Conservation (phyloP, 2,888 invertebrate species). For the Urechis unicinctus region DNA sequence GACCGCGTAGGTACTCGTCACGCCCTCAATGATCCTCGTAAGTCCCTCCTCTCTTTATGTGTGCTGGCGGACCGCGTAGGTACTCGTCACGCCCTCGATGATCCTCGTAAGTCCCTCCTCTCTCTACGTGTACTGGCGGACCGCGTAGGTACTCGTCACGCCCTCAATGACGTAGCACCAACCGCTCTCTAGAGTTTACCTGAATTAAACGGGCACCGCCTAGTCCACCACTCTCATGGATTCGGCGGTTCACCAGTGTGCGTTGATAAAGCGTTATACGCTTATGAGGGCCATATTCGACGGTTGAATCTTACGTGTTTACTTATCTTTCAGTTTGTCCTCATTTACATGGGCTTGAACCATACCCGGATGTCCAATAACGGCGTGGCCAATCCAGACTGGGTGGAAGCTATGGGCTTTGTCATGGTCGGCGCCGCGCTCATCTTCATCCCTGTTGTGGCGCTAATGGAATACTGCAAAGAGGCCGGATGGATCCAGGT, state of each 20-base stretch:
- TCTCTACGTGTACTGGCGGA: conserved; percentile 60
- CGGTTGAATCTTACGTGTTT: background rate
- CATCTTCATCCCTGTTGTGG: conserved; percentile 26
- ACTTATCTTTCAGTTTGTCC: conserved; percentile 58
- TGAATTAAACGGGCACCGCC: too few relatives aligned
- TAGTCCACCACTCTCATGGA: too few relatives aligned
- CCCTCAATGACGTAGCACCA: conserved; percentile 67
- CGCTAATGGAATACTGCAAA: conserved; percentile 4
- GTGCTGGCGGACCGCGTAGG: conserved; percentile 63
- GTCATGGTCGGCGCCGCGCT: conserved; percentile 52
- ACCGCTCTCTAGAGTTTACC: too few relatives aligned
- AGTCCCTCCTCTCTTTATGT: conserved; percentile 48
- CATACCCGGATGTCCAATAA: conserved; percentile 62
- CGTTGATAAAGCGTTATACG: background rate
- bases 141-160: conserved; percentile 64
- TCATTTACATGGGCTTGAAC: conserved; percentile 65
- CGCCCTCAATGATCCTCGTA: conserved; percentile 67
- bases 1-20: conserved; percentile 65
- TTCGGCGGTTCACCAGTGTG: background rate
- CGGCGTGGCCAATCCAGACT: conserved; percentile 59
- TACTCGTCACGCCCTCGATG: conserved; percentile 60
- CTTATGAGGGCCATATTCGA: background rate
- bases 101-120: conserved; percentile 62
- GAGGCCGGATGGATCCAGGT: too few relatives aligned
- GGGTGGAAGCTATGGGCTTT: conserved; percentile 68